Base-by-base conservation (phyloP, 2,888 invertebrate genomes). In the Eubasilissa splendida region DNA sequence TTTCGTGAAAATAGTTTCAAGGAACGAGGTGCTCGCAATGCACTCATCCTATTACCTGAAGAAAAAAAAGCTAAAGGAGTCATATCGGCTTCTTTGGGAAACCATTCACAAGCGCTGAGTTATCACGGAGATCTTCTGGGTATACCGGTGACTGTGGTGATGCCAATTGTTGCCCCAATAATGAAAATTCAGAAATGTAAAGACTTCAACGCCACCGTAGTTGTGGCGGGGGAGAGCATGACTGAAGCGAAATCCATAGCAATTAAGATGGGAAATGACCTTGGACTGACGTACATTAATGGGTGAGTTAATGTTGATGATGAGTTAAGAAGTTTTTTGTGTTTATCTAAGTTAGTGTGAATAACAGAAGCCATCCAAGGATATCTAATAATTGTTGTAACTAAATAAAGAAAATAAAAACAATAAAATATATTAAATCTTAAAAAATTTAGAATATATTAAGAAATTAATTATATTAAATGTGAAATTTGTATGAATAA, bases 111-210 rank as follows among this genome's bases (percentile, higher is more conserved):
- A 86, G 93, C 90, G 0, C 86, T 96, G 70, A 93, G 94, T 84
- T 97, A 95, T 87, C 96, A 96, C 86, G 96, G 96, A 0, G 90
- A 92, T 84, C 91, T 92, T 80, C 90, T 96, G 9, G 90, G 90
- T 60, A 91, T 96, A 42, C 93, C 95, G 0, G 93, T 94, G 0
- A 96, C 96, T 0, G 96, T 99, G 5, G 96, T 99, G n/a, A 98
- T 99, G 98, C 98, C 98, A 0, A 93, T 94, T 60, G 94, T 96
- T 0, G 98, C 98, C 0, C 98, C 98, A 0, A 95, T 99, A 80
- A 98, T 98, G 97, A 99, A 98, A 90, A 95, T 98, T 73, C 94
- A 96, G 86, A 94, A 95, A 83, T 98, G 98, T 87, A 92, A 93
- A 77, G 94, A 94, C 76, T 96, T 93, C 86, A 95, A 96, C 7